Conservation (phyloP, 1,140 invertebrate genomes). For the Pseudomyrmex sp. region DNA sequence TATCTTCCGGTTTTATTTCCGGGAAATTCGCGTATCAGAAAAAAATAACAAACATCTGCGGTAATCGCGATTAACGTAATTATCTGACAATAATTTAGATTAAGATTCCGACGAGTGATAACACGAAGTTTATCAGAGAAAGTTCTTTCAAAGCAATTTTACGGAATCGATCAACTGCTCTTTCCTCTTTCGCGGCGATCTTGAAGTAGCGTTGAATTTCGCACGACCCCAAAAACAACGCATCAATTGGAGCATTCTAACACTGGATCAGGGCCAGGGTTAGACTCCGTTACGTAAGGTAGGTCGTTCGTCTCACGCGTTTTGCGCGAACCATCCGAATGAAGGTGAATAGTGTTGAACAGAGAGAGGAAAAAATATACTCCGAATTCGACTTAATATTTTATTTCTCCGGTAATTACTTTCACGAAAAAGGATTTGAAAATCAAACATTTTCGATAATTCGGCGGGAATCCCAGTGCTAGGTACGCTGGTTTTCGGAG, state of each 20-base stretch:
- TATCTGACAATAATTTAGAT: background rate
- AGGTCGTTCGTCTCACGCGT: background rate
- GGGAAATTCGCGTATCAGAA: background rate
- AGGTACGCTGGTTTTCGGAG: background rate
- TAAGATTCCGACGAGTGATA: background rate
- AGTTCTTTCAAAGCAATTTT: background rate
- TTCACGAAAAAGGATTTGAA: background rate
- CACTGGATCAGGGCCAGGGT: conserved; percentile 72
- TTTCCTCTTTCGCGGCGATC: background rate
- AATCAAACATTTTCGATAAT: background rate
- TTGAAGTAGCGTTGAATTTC: background rate
- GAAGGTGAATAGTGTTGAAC: background rate
- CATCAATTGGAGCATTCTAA: background rate
- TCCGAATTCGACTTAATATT: too few species aligned
- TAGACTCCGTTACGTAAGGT: conserved; percentile 71
- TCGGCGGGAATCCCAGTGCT: background rate
- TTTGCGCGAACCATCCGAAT: background rate
- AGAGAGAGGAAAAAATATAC: background rate
- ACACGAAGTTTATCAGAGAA: background rate
- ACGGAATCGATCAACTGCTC: background rate
- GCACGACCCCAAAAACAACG: background rate
- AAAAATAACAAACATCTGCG: background rate
- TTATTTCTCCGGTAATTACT: background rate
- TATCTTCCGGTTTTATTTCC: background rate
- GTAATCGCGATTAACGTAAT: background rate